Conservation (phyloP, 2,113 vertebrate species). For the Alectura lathami region DNA sequence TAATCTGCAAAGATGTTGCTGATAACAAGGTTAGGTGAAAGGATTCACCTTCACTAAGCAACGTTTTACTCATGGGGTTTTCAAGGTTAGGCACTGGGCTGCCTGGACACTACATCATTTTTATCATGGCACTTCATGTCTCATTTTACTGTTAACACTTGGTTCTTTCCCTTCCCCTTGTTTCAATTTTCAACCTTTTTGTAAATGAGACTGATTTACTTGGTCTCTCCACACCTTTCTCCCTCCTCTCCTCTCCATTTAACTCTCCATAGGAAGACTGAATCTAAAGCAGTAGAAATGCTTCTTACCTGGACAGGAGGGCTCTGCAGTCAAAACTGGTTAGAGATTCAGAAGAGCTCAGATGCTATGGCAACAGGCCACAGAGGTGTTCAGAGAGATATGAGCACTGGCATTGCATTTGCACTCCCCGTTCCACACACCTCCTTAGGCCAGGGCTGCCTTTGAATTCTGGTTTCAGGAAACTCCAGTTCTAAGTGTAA, state of each 20-base stretch:
- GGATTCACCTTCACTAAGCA: neutral
- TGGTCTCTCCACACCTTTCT: neutral
- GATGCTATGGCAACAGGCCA: neutral
- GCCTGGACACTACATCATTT: constrained; percentile 15
- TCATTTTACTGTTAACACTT: neutral
- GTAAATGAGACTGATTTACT: constrained; percentile 15
- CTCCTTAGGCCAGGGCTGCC: neutral
- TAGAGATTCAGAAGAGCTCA: neutral
- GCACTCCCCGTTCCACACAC: neutral
- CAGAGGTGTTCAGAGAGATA: neutral
- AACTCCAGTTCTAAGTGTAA: neutral
- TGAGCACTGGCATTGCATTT: neutral
- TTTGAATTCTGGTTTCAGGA: neutral
- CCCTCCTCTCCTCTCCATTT: neutral
- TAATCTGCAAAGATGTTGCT: constrained; percentile 48
- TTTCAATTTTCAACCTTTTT: constrained; percentile 29
- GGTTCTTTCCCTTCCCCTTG: neutral
- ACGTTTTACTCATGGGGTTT: neutral
- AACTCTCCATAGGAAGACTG: neutral
- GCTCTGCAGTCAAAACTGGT: neutral
- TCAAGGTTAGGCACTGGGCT: constrained; percentile 25
- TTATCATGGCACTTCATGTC: constrained; percentile 18
- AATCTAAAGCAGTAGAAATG: neutral
- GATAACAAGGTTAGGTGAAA: constrained; percentile 9
- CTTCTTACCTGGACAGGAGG: neutral